phyloP scores from a whole-genome alignment of 2,797 vertebrate genomes.

The Cephalopachus bancanus region DNA sequence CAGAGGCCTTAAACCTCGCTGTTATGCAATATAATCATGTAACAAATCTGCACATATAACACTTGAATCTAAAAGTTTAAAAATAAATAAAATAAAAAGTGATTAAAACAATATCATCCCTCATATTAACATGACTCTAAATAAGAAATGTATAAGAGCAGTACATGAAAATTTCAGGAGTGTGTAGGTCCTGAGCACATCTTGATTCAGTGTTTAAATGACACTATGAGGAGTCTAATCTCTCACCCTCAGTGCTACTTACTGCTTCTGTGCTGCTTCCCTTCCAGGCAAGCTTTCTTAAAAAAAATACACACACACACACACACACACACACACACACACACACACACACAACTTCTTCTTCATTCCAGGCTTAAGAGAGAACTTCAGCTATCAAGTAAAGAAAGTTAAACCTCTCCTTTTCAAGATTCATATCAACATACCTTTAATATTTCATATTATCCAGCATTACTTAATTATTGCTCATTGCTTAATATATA shows the following conservation, averaged over 20 bases:
- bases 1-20: too few relatives aligned
- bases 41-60: too few relatives aligned
- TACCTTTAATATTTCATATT: neutral
- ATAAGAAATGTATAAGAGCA: neutral
- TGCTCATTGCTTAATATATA: neutral
- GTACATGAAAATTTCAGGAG: neutral
- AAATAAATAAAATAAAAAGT: neutral
- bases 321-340: too few relatives aligned
- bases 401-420: neutral
- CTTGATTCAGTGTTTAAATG: neutral
- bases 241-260: neutral
- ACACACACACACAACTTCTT: too few relatives aligned
- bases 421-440: neutral
- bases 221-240: neutral
- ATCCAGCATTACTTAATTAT: neutral
- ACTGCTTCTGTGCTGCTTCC: neutral
- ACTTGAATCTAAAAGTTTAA: too few relatives aligned
- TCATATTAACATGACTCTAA: neutral
- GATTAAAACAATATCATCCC: neutral
- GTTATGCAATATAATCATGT: too few relatives aligned
- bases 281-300: neutral
- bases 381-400: neutral
- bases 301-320: neutral
- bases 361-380: neutral
- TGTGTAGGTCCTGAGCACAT: neutral